Base-by-base conservation (phyloP, 1,140 invertebrate species). In the Papilio aristodemus region DNA sequence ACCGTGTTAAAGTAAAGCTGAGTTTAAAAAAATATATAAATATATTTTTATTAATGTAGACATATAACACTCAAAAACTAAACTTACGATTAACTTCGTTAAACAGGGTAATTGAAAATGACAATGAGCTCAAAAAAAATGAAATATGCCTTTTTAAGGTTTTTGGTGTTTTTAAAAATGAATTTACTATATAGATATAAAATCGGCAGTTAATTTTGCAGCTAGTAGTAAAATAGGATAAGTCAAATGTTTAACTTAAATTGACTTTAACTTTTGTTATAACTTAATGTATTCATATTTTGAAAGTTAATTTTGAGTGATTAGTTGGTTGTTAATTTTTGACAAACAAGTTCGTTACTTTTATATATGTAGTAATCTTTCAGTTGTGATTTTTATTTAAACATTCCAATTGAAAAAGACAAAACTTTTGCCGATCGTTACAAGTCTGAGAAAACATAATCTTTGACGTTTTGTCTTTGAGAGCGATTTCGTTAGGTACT, bases 351-450 rank as follows among this genome's bases (percentile, higher is more conserved):
- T 63, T 64, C 70, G 57, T 76, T 74, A 25, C 43, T 63, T 76
- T 71, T 81, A 66, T 67, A 43, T 75, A 17, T 50, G 63, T 67
- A 41, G 71, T 83, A 79, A 78, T 80, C 79, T 73, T 71, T 70
- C 67, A 37, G 75, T 77, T 77, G 75, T 77, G 75, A 77, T 85
- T 82, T 82, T 80, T 71, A 81, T 81, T 74, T 76, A 85, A 73
- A 89, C 88, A 91, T 89, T 89, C 87, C 87, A 86, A 81, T 76
- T 75, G 75, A 71, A 82, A 84, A 86, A 86, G 80, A 86, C 81
- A 80, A 76, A 59, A 67, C 63, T 78, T 77, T 83, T 80, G 80
- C 80, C 78, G 71, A 81, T 77, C 75, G 73, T 54, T 77, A 69
- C 14, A 85, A 89, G 87, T 86, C 85, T 90, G 85, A 87, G 57